These are phyloP conservation scores for Gallinago nigripennis DNA, from an alignment of 2,797 vertebrate species.

Conservation along the genomic window DNA sequence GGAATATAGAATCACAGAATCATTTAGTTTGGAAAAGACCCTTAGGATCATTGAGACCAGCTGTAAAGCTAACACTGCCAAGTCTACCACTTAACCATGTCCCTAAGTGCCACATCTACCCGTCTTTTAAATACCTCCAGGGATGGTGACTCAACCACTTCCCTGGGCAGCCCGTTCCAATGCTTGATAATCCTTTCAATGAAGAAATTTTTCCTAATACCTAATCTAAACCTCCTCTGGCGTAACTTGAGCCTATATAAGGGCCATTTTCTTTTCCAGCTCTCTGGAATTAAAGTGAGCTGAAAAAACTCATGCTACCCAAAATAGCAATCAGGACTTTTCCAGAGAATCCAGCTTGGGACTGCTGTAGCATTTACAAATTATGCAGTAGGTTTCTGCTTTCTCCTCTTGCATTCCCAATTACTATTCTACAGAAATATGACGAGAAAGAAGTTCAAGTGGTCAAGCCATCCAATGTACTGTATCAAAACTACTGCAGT, in stretches of 20 bases:
- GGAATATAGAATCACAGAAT: neutral
- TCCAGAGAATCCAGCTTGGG: neutral
- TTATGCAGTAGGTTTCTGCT: neutral
- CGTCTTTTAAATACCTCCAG: neutral
- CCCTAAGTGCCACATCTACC: neutral
- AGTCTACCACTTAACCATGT: neutral
- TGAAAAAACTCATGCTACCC: neutral
- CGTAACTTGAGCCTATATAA: neutral
- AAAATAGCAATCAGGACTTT: neutral
- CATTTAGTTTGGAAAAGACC: neutral
- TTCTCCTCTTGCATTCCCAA: neutral
- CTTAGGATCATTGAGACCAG: neutral
- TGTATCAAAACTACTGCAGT: neutral
- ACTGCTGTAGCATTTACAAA: neutral
- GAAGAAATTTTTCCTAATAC: neutral
- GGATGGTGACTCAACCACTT: neutral
- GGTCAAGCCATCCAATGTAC: neutral
- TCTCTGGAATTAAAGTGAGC: neutral
- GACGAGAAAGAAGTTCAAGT: neutral
- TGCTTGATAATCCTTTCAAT: neutral
- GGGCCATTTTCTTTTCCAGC: neutral
- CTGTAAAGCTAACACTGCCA: neutral
- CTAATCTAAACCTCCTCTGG: neutral
- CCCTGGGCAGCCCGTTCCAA: neutral
- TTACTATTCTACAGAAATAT: neutral